These are phyloP conservation scores for Delia radicum DNA, from an alignment of 1,140 invertebrate species.

Conservation along the genomic window DNA sequence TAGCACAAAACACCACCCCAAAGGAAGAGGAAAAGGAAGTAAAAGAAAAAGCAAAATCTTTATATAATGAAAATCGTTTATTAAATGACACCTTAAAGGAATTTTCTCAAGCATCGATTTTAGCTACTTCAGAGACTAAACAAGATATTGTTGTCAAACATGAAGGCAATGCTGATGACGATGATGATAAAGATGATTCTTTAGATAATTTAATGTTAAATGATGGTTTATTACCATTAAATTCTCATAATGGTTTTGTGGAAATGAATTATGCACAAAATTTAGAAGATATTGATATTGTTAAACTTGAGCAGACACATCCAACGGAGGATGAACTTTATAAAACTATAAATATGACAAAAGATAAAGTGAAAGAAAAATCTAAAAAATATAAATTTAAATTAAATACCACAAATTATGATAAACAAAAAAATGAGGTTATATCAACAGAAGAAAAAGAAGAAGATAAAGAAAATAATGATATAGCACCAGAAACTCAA, in stretches of 20 bases:
- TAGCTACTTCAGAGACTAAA: no score
- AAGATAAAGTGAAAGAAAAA: background rate
- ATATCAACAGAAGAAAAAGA: background rate
- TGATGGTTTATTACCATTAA: conserved; percentile 34
- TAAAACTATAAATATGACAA: conserved; percentile 18
- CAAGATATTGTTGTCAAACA: background rate
- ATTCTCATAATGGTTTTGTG: conserved; percentile 22
- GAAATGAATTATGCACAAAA: background rate
- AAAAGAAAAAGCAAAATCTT: no score
- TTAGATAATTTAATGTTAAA: conserved; percentile 44
- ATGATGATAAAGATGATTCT: background rate
- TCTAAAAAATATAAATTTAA: background rate
- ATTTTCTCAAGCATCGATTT: no score
- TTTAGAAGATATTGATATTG: conserved; percentile 46
- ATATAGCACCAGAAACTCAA: background rate
- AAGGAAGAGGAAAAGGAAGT: background rate
- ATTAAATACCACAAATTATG: background rate
- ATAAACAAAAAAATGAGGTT: conserved; percentile 17
- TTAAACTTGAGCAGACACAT: conserved; percentile 38
- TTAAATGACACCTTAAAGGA: no score
- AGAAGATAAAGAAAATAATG: background rate
- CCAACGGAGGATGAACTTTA: conserved; percentile 27
- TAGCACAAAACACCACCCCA: background rate
- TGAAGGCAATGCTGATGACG: no score
- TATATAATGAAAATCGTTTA: background rate